Percentiles rank a stretch among this genome's conserved stretches.
These are phyloP conservation scores for Aulostomus chinensis DNA, from an alignment of 2,797 vertebrate species.

Conservation along the genomic window DNA sequence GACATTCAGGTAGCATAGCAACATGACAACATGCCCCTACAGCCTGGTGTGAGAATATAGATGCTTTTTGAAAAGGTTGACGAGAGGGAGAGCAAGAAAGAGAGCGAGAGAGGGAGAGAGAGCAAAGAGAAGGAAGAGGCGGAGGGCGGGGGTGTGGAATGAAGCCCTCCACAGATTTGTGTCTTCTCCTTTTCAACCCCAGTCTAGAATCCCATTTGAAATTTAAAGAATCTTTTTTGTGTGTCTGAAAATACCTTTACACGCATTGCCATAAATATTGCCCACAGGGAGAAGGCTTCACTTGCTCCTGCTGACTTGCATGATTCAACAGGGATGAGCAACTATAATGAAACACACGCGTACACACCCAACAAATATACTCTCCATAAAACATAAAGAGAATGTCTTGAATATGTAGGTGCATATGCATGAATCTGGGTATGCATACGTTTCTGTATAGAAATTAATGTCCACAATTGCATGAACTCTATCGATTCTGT, in stretches of 20 bases:
- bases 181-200: constrained; percentile 62
- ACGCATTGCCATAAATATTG: constrained; percentile 66
- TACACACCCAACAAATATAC: constrained; percentile 3
- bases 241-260: constrained; percentile 76
- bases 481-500: constrained; percentile 26
- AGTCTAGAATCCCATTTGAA: constrained; percentile 75
- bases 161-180: constrained; percentile 55
- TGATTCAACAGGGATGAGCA: constrained; percentile 66
- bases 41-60: constrained; percentile 76
- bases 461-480: constrained; percentile 23
- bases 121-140: constrained; percentile 10
- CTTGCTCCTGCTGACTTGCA: constrained; percentile 39
- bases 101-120: constrained; percentile 24
- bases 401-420: constrained; percentile 10
- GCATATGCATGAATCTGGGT: background rate
- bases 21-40: constrained; percentile 81
- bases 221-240: constrained; percentile 71
- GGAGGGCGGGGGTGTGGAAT: constrained; percentile 20
- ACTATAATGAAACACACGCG: constrained; percentile 37
- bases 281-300: constrained; percentile 34
- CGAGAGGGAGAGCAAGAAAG: constrained; percentile 59
- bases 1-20: constrained; percentile 84
- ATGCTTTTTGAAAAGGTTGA: constrained; percentile 82
- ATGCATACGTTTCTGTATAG: background rate
- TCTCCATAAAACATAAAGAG: constrained; percentile 25